Base-by-base conservation (phyloP, 1,140 invertebrate genomes). In the Drosophila orena region DNA sequence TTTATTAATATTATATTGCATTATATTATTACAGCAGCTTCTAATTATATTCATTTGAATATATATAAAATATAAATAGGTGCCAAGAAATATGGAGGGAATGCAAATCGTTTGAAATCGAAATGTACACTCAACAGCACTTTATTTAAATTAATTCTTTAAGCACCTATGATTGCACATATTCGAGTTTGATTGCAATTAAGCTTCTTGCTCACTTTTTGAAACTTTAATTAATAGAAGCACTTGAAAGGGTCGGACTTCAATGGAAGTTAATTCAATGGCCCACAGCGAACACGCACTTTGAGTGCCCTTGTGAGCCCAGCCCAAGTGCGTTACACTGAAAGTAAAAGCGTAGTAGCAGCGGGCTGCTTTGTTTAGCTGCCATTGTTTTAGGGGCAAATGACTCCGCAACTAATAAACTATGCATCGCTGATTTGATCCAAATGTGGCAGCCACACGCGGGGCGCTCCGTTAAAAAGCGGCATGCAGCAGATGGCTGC, bases 341-440 rank as follows among this genome's bases (percentile, higher is more conserved):
- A 56, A 22, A 70, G 34, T 43, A 30, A 27, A 11, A 44, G 27
- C 4, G 24, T 4, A 24, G 24, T 5, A 24, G 24, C 4, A 4
- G 24, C 4, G 24, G 27, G 30, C 27, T 22, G 24, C 27, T 11
- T 30, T n/a, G 14, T 30, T 30, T 30, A 30, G 30, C 8, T 30
- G 30, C 8, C 37, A 35, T 71, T 58, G 46, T 43, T 71, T 71
- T 30, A 37, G 34, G 66, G 64, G 42, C 62, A 69, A 71, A 50
- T 72, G 59, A 50, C 37, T 44, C 15, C 22, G 38, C 66, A 72
- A 76, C 72, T 76, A 76, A 76, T 76, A 76, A 76, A 76, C 72
- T 76, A 76, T 75, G 72, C 72, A 64, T 76, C 60, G 76, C 37
- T 55, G 79, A 70, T 55, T 79, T 55, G 60, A 70, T 43, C 78